A percentile compares a stretch with the other conserved stretches of the same genome.
phyloP scores from a whole-genome alignment of 2,888 invertebrate species.

The Drosophila pullipes region DNA sequence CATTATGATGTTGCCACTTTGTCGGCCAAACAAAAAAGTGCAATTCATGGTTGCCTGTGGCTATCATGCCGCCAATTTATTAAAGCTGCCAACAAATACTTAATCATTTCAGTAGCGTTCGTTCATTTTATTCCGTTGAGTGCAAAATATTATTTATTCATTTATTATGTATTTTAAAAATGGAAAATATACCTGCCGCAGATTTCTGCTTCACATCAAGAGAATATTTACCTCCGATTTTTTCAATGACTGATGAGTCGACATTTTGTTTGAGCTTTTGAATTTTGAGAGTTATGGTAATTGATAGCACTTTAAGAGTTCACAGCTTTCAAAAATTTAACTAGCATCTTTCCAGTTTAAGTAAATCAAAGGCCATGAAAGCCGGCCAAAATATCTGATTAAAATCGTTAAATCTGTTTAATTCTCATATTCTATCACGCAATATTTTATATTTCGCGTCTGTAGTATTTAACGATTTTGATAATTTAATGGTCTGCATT shows the following conservation, averaged over 20 bases:
- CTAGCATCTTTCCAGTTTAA: neutral
- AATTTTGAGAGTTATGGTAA: conserved; percentile 20
- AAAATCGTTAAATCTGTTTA: neutral
- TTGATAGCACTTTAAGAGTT: conserved; percentile 28
- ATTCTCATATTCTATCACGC: too few relatives aligned
- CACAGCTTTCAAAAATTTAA: conserved; percentile 7
- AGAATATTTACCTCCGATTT: conserved; percentile 32
- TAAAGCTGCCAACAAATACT: conserved; percentile 62
- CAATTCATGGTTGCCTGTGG: conserved; percentile 41
- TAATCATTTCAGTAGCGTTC: conserved; percentile 57
- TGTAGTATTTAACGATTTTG: neutral
- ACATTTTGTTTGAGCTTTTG: conserved; percentile 2
- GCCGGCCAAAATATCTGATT: neutral
- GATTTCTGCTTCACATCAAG: conserved; percentile 33
- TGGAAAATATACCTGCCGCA: conserved; percentile 10
- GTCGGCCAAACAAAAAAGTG: conserved; percentile 27
- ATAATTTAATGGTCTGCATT: neutral
- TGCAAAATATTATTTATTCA: conserved; percentile 21
- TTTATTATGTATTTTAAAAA: neutral
- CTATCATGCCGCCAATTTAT: conserved; percentile 60
- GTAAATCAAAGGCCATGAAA: neutral
- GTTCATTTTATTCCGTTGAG: conserved; percentile 22
- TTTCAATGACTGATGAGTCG: conserved; percentile 35
- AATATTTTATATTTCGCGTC: neutral
- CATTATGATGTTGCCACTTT: conserved; percentile 54